Conservation (phyloP, 2,888 invertebrate species). For the Halictus ligatus region DNA sequence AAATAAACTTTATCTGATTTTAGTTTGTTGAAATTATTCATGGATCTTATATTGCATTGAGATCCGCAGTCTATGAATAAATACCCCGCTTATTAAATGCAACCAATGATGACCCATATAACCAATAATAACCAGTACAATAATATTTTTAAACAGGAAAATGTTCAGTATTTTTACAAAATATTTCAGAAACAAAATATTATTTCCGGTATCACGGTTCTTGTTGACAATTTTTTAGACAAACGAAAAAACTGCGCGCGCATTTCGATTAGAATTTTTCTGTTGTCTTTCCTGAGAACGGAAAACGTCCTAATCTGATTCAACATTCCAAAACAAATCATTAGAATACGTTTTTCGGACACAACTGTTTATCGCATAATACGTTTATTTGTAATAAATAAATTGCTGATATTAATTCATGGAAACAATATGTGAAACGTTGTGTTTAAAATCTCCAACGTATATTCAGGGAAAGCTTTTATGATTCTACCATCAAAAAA, state of each 20-base stretch:
- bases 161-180: background rate
- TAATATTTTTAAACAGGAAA: too few species aligned
- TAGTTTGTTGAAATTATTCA: background rate
- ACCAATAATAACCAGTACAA: too few species aligned
- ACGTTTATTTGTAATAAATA: background rate
- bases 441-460: background rate
- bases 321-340: background rate
- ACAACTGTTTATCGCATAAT: background rate
- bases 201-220: background rate
- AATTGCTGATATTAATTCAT: background rate
- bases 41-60: background rate
- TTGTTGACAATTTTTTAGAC: too few species aligned
- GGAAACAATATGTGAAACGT: background rate
- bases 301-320: too few species aligned
- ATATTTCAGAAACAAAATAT: background rate
- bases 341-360: background rate
- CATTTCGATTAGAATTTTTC: too few species aligned
- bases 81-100: too few species aligned
- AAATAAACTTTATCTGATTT: too few species aligned
- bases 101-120: too few species aligned
- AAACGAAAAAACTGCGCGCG: too few species aligned
- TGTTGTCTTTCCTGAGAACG: too few species aligned
- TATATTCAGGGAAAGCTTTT: background rate
- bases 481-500: background rate
- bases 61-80: too few species aligned